Evolutionary conservation across 2,888 invertebrate species (phyloP).

Genomic region (Amaurobius ferox): DNA sequence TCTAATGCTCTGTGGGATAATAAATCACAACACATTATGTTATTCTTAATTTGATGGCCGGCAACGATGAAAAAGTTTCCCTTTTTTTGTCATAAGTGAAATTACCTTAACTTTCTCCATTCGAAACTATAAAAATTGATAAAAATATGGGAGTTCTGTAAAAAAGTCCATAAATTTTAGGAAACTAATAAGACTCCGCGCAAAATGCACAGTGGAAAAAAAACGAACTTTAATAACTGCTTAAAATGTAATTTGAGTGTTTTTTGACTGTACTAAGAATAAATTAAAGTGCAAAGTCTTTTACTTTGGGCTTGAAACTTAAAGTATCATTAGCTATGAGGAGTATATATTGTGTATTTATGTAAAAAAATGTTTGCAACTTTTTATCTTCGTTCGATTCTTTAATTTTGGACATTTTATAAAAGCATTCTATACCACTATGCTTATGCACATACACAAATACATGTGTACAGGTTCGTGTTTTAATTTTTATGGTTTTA

Average conservation of each 20-base stretch:
- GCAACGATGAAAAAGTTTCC: constrained; percentile 7
- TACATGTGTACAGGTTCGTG: too few species aligned
- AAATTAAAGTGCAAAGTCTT: not conserved
- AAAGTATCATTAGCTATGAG: not conserved
- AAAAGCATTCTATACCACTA: too few species aligned
- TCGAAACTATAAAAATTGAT: constrained; percentile 12
- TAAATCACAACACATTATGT: constrained; percentile 30
- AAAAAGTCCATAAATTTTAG: constrained; percentile 9
- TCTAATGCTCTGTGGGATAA: constrained; percentile 6
- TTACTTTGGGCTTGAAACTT: not conserved
- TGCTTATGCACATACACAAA: too few species aligned
- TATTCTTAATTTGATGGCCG: constrained; percentile 2
- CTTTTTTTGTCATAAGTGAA: constrained; percentile 1
- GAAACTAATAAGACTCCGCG: constrained; percentile 6
- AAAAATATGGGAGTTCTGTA: not conserved
- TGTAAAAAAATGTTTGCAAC: too few species aligned
- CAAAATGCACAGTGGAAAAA: not conserved
- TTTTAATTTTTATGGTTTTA: too few species aligned
- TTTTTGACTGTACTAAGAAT: not conserved
- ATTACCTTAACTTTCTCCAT: constrained; percentile 1
- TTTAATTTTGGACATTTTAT: too few species aligned
- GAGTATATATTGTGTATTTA: too few species aligned
- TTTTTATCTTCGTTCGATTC: too few species aligned
- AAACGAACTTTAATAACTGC: not conserved
- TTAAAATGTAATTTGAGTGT: not conserved